These are phyloP conservation scores for Falco biarmicus DNA, from an alignment of 2,797 vertebrate species.

Conservation along the genomic window DNA sequence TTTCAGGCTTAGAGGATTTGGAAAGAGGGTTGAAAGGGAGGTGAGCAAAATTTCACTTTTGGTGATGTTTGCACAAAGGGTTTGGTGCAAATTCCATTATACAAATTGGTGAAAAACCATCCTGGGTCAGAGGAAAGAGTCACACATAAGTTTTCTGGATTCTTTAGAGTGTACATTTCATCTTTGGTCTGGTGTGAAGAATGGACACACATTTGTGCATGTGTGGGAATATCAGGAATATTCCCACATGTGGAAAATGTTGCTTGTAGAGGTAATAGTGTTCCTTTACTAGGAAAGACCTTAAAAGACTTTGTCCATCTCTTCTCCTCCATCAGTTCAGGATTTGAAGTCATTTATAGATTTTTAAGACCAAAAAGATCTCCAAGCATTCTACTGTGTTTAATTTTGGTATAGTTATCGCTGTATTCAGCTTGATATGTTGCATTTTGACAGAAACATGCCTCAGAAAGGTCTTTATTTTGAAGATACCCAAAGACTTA, in stretches of 20 bases:
- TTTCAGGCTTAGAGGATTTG: not conserved
- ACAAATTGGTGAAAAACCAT: not conserved
- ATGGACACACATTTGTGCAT: not conserved
- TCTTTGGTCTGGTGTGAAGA: not conserved
- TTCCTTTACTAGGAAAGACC: not conserved
- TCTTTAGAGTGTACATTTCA: not conserved
- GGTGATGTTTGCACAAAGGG: not conserved
- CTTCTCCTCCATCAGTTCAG: not conserved
- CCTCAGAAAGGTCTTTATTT: not conserved
- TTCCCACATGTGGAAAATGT: not conserved
- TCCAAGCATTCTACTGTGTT: not conserved
- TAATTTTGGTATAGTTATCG: not conserved
- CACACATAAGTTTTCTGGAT: not conserved
- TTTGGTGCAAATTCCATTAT: not conserved
- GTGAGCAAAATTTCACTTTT: not conserved
- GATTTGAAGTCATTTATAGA: not conserved
- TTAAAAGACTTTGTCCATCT: not conserved
- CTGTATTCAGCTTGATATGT: rapidly evolving
- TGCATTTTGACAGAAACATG: not conserved
- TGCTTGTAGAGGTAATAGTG: not conserved
- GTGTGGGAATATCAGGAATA: not conserved
- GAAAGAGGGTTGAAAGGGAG: not conserved
- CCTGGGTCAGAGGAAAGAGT: not conserved
- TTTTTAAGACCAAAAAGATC: not conserved
- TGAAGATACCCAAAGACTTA: not conserved